Conservation (phyloP, 2,113 vertebrate genomes). For the Tautogolabrus adspersus region DNA sequence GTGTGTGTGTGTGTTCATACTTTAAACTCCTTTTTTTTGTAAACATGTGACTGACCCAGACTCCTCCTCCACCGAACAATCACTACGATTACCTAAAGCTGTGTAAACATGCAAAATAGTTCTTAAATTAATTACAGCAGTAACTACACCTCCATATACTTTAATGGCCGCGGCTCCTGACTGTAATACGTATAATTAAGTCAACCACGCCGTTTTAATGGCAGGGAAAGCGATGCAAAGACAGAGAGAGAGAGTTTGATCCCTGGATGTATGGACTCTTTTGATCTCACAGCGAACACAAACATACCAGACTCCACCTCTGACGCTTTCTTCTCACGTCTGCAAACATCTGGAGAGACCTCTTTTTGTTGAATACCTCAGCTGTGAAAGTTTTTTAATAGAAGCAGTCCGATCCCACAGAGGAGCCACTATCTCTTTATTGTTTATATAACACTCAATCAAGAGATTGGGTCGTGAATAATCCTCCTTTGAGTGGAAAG, state of each 20-base stretch:
- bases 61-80: background rate
- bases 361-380: conserved; percentile 27
- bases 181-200: conserved; percentile 60
- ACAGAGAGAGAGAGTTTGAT: conserved; percentile 2
- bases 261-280: conserved; percentile 28
- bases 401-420: conserved; percentile 50
- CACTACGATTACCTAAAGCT: conserved; percentile 35
- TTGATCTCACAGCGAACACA: conserved; percentile 38
- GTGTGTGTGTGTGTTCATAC: too few species aligned
- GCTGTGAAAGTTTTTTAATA: conserved; percentile 28
- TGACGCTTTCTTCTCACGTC: conserved; percentile 23
- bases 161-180: conserved; percentile 45
- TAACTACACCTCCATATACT: conserved; percentile 31
- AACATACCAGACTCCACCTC: conserved; percentile 40
- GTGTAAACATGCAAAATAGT: conserved; percentile 26
- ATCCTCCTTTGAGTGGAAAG: conserved; percentile 36
- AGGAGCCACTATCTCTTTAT: conserved; percentile 52
- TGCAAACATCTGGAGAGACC: conserved; percentile 17
- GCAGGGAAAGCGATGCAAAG: conserved; percentile 13
- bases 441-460: conserved; percentile 66
- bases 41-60: too few species aligned
- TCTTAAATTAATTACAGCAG: conserved; percentile 33
- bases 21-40: too few species aligned
- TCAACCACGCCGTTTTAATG: conserved; percentile 28
- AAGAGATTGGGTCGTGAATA: conserved; percentile 38